These are phyloP conservation scores for Leucophenga montana DNA, from an alignment of 2,888 invertebrate genomes.

Conservation along the genomic window DNA sequence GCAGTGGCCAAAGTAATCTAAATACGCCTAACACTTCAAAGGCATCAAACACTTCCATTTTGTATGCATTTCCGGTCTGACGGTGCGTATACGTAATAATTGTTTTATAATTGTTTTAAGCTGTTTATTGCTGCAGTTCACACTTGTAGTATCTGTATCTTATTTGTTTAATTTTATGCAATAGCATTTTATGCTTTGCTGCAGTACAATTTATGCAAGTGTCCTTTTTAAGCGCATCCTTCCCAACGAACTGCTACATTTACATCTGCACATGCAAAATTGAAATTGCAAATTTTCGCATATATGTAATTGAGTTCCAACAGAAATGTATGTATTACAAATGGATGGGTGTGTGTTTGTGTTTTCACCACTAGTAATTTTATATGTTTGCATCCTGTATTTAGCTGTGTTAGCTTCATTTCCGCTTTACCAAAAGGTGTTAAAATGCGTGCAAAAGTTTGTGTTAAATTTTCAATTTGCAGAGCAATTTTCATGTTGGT, in stretches of 20 bases:
- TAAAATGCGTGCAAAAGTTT: conserved; percentile 31
- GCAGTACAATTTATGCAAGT: not conserved
- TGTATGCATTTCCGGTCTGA: too few species aligned
- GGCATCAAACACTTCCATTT: too few species aligned
- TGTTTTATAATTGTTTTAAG: too few species aligned
- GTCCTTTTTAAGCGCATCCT: not conserved
- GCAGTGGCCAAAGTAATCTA: too few species aligned
- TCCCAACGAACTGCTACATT: conserved; percentile 45
- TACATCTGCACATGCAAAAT: conserved; percentile 46
- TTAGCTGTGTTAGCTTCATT: not conserved
- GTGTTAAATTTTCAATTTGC: conserved; percentile 52
- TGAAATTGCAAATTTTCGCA: conserved; percentile 39
- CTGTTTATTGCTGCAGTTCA: too few species aligned
- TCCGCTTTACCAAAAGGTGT: conserved; percentile 4
- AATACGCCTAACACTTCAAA: too few species aligned
- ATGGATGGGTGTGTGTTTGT: conserved; percentile 9
- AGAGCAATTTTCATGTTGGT: not conserved
- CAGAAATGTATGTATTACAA: not conserved
- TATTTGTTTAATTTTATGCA: not conserved
- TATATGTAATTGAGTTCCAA: not conserved
- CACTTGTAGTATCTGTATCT: too few species aligned
- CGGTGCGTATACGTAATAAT: too few species aligned
- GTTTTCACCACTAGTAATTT: conserved; percentile 24
- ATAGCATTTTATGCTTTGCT: not conserved
- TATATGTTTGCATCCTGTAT: not conserved